These are phyloP conservation scores for Desmodus rotundus DNA, from an alignment of 2,113 vertebrate genomes.

Conservation along the genomic window DNA sequence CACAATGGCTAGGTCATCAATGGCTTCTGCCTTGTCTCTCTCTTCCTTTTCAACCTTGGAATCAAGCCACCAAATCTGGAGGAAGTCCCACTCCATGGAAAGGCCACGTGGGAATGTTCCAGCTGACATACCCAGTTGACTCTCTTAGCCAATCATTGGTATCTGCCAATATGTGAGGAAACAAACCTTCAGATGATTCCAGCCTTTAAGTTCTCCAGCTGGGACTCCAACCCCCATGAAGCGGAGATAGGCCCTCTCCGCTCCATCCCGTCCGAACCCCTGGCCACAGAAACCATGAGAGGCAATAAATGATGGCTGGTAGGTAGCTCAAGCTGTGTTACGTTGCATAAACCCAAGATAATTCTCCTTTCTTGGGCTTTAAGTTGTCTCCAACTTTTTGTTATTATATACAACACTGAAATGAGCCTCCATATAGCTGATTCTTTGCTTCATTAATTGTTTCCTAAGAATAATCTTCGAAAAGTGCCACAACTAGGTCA, in stretches of 20 bases:
- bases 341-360: not conserved
- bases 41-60: not conserved
- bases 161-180: not conserved
- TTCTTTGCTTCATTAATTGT: not conserved
- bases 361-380: not conserved
- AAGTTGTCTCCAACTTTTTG: not conserved
- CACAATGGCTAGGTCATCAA: too few relatives aligned
- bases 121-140: not conserved
- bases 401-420: not conserved
- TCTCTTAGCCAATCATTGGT: not conserved
- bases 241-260: not conserved
- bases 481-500: not conserved
- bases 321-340: not conserved
- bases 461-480: not conserved
- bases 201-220: not conserved
- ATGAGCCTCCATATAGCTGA: not conserved
- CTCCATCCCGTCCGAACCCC: not conserved
- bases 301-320: not conserved
- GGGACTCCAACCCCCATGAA: not conserved
- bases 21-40: not conserved
- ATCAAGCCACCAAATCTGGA: not conserved
- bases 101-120: not conserved
- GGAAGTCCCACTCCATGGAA: not conserved
- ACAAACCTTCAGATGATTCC: not conserved
- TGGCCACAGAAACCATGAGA: not conserved